These are phyloP conservation scores for Euwallacea similis DNA, from an alignment of 1,140 invertebrate species.

Conservation along the genomic window DNA sequence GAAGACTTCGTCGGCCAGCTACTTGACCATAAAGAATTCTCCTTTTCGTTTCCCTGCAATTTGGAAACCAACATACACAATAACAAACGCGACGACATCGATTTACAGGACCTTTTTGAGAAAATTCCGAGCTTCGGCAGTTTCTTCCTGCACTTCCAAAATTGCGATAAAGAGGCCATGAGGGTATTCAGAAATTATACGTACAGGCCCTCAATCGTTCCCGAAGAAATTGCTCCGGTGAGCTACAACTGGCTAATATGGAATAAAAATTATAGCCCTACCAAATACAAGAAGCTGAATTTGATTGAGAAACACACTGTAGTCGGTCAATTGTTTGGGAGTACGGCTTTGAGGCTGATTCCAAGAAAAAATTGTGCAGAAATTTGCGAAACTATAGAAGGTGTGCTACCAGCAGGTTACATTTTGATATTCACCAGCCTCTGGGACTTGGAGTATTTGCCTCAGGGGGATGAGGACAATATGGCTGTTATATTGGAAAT, in stretches of 20 bases:
- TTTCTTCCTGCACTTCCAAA: slow-evolving; percentile 85
- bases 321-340: slow-evolving; percentile 72
- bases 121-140: slow-evolving; percentile 54
- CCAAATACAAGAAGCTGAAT: slow-evolving; percentile 73
- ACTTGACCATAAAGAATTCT: slow-evolving; percentile 24
- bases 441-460: slow-evolving; percentile 77
- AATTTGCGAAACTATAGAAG: slow-evolving; percentile 66
- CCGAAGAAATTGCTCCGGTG: slow-evolving; percentile 71
- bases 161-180: slow-evolving; percentile 76
- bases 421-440: slow-evolving; percentile 71
- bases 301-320: slow-evolving; percentile 70
- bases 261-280: slow-evolving; percentile 73
- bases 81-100: slow-evolving; percentile 8
- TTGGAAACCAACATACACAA: slow-evolving; percentile 42
- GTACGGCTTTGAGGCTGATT: slow-evolving; percentile 64
- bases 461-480: slow-evolving; percentile 68
- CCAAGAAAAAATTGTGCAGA: slow-evolving; percentile 71
- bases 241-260: slow-evolving; percentile 81
- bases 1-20: slow-evolving; percentile 30
- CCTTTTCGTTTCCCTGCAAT: slow-evolving; percentile 45
- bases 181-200: slow-evolving; percentile 60
- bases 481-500: slow-evolving; percentile 76
- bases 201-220: slow-evolving; percentile 73
- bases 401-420: slow-evolving; percentile 69
- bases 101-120: slow-evolving; percentile 24